Evolutionary conservation across 2,113 vertebrate genomes (phyloP), one percentile per base, ranked within the genome.

Genomic region (Toxotes jaculatrix): DNA sequence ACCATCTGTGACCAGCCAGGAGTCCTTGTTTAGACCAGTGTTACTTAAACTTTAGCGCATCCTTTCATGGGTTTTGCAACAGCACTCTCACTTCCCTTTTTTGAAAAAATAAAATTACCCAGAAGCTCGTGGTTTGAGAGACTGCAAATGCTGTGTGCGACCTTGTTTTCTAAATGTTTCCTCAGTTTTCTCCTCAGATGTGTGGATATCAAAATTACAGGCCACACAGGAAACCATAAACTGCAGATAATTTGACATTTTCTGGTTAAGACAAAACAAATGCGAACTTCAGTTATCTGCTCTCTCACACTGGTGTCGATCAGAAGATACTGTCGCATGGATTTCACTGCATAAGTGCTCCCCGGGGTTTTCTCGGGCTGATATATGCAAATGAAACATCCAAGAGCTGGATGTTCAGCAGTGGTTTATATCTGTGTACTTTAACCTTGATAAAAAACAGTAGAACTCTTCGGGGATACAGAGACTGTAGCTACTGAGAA

Each of bases 391-490:
- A 65, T 61, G 59, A 77, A 79, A 74, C 57, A 62, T 71, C 79
- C 51, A 40, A 45, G 77, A 77, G 32, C 75, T 43, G 82, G 80
- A 83, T 73, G 72, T 61, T 75, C 55, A 72, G 69, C 80, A 82
- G 62, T 6, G 11, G 51, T 86, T 78, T 61, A 38, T 64, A 42
- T 74, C 43, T 62, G 55, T 61, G 76, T 84, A 79, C 78, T 77
- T 83, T 86, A 84, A 90, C 88, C 86, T 88, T 80, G 82, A 87
- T 75, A 72, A 71, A 82, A 87, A 86, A 66, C 51, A 64, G 71
- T 4, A 12, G 57, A 74, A 16, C 32, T 87, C 86, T 65, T 5
- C 17, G 5, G 84, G 80, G 82, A 84, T 59, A 88, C 68, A 23
- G 64, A 85, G 74, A 64, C 38, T 16, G 32, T 14, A 38, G 49